Evolutionary conservation across 2,797 vertebrate species (phyloP), one percentile per base, ranked within the genome.

Genomic region (Manis pentadactyla): DNA sequence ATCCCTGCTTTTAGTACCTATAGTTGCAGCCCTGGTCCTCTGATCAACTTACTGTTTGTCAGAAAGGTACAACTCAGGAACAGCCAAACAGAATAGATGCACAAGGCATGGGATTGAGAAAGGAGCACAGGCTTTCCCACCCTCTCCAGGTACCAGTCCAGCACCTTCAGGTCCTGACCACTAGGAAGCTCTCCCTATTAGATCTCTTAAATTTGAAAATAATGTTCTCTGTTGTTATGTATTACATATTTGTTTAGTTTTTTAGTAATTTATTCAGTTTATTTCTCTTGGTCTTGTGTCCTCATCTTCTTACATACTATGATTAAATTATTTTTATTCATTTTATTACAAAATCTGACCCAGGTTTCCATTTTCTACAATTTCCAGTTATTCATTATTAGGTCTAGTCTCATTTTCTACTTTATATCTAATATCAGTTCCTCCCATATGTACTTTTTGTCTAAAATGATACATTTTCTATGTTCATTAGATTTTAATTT

Each of bases 401-500:
- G 6, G 21, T 63, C 9, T 75, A 55, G 6, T 53, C 7, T 78
- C 39, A 46, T 59, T 74, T 89, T 86, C 39, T 53, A 61, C 27
- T 87, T 77, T 63, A 79, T 66, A 31, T 49, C 15, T 31, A 55
- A 1, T 66, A 79, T 79, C 23, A 53, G 14, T 74, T 92, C 4
- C n/a, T 87, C 34, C 2, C 49, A 61, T 37, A n/a, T 14, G 42
- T 71, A n/a, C 53, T 79, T 59, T 53, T 55, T 63, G 19, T 93
- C n/a, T 37, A 51, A 63, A 74, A 77, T 53, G 27, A 0, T 46
- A 39, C 39, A 3, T 21, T 69, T 85, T 78, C 34, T 78, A 7
- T 46, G 53, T n/a, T 53, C 51, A 68, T 75, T 87, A 75, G 12
- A 75, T 75, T 74, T 82, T 75, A 77, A 51, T 42, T 81, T 88